Base-by-base conservation (phyloP, 2,113 vertebrate species). In the Psophia crepitans region DNA sequence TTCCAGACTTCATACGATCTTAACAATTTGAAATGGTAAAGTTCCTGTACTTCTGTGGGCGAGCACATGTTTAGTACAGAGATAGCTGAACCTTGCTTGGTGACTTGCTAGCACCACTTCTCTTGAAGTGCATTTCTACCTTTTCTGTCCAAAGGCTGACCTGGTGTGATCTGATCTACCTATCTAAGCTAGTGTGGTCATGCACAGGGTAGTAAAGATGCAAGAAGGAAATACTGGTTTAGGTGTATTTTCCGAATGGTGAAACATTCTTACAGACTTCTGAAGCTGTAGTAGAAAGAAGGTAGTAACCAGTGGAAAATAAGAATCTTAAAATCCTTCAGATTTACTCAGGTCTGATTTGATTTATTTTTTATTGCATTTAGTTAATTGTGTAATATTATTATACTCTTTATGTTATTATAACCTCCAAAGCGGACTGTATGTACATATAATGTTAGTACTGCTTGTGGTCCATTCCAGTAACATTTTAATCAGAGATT, bases 401-500 rank as follows among this genome's bases (percentile, higher is more conserved):
- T 95, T 92, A 84, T 70, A 41, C 8, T 92, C 61, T 93, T 23
- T 82, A 89, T 94, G 53, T 76, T 94, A 94, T 83, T 91, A 69
- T 87, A 84, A 65, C 69, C 64, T 94, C 87, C 30, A 35, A 93
- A 88, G 54, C 16, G 8, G 65, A 69, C 61, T 74, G n/a, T 76
- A 64, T 92, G 69, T 95, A 78, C 64, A 54, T 93, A 87, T 76
- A 94, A 78, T 73, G 18, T 66, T 96, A 78, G 44, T 83, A 66
- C 15, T 96, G 58, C 66, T 90, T 71, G 65, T 86, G 64, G 56
- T 96, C 92, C n/a, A 54, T 97, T 97, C 63, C 85, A 96, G 27
- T 96, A 97, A 95, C 87, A 46, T 78, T 96, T 94, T 95, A 85
- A 94, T 95, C 61, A 92, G 95, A 87, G 53, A 28, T 97, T 97